phyloP scores from a whole-genome alignment of 2,888 invertebrate genomes.

The Beris morrisii region DNA sequence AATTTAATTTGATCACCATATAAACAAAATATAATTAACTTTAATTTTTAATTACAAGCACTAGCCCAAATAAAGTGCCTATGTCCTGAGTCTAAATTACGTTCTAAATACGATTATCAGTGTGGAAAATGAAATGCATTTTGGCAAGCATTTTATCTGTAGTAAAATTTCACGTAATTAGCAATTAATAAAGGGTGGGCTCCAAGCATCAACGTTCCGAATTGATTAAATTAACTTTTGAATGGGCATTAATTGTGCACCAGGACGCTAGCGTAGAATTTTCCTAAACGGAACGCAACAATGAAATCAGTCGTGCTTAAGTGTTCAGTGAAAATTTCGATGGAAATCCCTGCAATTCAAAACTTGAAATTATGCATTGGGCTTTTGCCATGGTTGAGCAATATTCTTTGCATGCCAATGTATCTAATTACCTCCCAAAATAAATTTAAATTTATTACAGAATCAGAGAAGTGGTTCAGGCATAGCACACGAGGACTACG shows the following conservation, averaged over 20 bases:
- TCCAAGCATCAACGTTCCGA: background rate
- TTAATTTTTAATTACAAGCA: too few relatives aligned
- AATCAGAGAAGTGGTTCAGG: background rate
- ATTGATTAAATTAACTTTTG: conserved; percentile 27
- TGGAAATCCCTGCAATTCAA: conserved; percentile 8
- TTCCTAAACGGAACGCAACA: background rate
- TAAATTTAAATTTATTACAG: conserved; percentile 11
- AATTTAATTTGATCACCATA: too few relatives aligned
- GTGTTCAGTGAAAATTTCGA: conserved; percentile 23
- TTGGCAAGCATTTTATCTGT: conserved; percentile 20
- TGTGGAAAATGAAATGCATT: conserved; percentile 29
- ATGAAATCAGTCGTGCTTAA: conserved; percentile 29
- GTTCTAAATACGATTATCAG: conserved; percentile 4
- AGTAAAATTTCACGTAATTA: conserved; percentile 24
- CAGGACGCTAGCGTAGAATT: background rate
- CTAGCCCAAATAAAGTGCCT: too few relatives aligned
- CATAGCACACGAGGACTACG: too few relatives aligned
- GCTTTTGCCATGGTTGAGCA: conserved; percentile 8
- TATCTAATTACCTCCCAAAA: conserved; percentile 7
- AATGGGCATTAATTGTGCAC: conserved; percentile 25
- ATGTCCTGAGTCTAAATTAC: background rate
- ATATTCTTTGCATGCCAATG: conserved; percentile 7
- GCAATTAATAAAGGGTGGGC: conserved; percentile 4
- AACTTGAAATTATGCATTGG: background rate
- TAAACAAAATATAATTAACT: too few relatives aligned